These are phyloP conservation scores for Loripinus fragilis DNA, from an alignment of 2,888 invertebrate genomes.

Conservation along the genomic window DNA sequence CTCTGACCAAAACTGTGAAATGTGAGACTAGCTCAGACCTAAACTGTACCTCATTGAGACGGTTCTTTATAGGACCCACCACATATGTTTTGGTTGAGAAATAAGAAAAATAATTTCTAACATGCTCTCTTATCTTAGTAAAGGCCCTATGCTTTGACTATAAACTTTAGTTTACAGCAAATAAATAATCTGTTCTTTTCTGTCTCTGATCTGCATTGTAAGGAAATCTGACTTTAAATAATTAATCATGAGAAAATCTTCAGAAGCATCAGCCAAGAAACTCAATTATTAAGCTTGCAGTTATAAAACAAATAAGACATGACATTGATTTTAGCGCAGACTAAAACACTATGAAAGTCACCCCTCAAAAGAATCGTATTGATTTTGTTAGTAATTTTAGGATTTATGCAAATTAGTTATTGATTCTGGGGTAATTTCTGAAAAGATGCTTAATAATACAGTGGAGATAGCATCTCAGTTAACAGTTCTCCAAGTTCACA, in stretches of 20 bases:
- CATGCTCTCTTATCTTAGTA: too few species aligned
- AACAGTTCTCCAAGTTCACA: not conserved
- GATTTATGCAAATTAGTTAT: slow-evolving; percentile 15
- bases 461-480: not conserved
- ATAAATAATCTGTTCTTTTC: too few species aligned
- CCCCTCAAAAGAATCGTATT: not conserved
- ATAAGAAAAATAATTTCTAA: too few species aligned
- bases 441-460: not conserved
- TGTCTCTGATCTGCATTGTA: too few species aligned
- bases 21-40: too few species aligned
- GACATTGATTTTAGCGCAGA: slow-evolving; percentile 15
- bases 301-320: slow-evolving; percentile 7
- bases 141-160: too few species aligned
- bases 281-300: slow-evolving; percentile 11
- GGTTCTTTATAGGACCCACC: too few species aligned
- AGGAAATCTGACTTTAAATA: not conserved
- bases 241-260: slow-evolving; percentile 16
- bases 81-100: too few species aligned
- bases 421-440: slow-evolving; percentile 5
- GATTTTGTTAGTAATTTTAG: slow-evolving; percentile 13
- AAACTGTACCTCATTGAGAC: too few species aligned
- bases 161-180: too few species aligned
- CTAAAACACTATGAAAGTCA: slow-evolving; percentile 16
- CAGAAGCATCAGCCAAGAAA: not conserved
- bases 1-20: too few species aligned